Evolutionary conservation across 30 jellyfish, hydroid and myxozoan genomes (phyloP).

Genomic region (Calvadosia cruxmelitensis): DNA sequence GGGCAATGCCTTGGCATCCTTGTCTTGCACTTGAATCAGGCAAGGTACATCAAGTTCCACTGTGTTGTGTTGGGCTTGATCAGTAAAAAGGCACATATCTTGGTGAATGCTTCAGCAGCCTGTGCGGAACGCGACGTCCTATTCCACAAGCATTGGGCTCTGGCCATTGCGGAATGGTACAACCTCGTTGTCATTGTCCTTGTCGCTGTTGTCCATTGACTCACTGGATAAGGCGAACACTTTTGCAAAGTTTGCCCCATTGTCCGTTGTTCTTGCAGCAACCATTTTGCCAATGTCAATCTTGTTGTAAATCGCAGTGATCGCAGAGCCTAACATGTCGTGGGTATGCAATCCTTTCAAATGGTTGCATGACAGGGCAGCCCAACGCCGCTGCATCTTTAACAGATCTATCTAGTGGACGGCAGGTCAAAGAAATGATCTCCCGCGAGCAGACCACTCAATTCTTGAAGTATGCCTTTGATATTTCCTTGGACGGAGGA

Average conservation of each 20-base stretch:
- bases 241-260: constrained; percentile 3
- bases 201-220: too few species aligned
- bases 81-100: too few species aligned
- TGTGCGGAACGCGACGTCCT: too few species aligned
- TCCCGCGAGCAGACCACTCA: constrained; percentile 1
- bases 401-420: constrained; percentile 2
- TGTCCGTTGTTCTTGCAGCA: constrained; percentile 1
- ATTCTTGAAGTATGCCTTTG: not conserved
- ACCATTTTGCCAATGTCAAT: constrained; percentile 2
- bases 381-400: not conserved
- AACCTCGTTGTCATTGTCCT: too few species aligned
- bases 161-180: too few species aligned
- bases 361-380: not conserved
- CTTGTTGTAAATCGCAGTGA: not conserved
- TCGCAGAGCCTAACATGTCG: not conserved
- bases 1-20: too few species aligned
- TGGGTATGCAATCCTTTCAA: not conserved
- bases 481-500: not conserved
- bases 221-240: not conserved
- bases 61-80: too few species aligned
- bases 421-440: not conserved
- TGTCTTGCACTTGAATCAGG: too few species aligned
- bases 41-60: too few species aligned
- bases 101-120: too few species aligned
- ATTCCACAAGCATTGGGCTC: too few species aligned